These are phyloP conservation scores for Lepus americanus DNA, from an alignment of 2,113 vertebrate genomes.

Conservation along the genomic window DNA sequence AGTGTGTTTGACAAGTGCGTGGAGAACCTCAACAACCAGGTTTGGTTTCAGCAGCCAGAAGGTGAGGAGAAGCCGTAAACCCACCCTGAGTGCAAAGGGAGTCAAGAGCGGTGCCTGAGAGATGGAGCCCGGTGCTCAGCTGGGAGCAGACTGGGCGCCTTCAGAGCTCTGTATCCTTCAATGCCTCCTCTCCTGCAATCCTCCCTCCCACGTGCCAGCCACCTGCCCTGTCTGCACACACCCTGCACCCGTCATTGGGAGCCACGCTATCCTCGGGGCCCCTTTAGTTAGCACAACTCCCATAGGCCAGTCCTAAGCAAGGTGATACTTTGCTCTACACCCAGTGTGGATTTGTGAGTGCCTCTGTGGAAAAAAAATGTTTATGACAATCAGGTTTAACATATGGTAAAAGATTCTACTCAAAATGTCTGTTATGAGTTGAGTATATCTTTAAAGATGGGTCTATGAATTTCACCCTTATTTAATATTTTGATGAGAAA, in stretches of 20 bases:
- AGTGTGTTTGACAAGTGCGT: background rate
- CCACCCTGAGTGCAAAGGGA: background rate
- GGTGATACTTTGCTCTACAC: background rate
- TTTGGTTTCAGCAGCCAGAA: background rate
- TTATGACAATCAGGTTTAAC: constrained; percentile 44
- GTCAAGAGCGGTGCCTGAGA: background rate
- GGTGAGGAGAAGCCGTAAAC: background rate
- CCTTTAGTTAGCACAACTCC: background rate
- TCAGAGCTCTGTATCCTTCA: background rate
- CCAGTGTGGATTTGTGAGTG: background rate
- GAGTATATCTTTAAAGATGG: background rate
- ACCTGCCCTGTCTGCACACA: accelerated
- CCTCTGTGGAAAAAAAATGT: constrained; percentile 32
- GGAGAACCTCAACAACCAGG: background rate
- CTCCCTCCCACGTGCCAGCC: background rate
- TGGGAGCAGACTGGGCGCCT: background rate
- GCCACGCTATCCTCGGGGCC: accelerated
- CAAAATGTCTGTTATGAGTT: background rate
- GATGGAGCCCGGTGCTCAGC: background rate
- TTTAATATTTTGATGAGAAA: constrained; percentile 63
- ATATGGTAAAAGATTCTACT: background rate
- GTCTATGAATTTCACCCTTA: constrained; percentile 38
- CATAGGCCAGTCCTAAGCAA: background rate
- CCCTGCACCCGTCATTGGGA: accelerated
- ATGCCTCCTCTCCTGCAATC: background rate